phyloP scores from a whole-genome alignment of 2,888 invertebrate genomes.

The Caenorhabditis uteleia region DNA sequence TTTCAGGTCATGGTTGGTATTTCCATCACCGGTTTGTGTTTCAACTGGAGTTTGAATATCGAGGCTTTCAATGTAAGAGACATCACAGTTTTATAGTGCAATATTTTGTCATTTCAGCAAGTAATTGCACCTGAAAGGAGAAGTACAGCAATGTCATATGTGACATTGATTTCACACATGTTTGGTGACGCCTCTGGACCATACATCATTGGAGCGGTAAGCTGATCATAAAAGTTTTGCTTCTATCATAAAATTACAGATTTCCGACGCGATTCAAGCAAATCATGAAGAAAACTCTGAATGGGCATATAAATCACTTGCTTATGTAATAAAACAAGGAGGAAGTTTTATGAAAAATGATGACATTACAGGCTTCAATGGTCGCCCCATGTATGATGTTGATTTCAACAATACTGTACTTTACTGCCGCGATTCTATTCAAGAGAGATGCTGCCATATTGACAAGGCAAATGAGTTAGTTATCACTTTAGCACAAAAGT shows the following conservation, averaged over 20 bases:
- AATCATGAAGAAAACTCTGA: slow-evolving; percentile 24
- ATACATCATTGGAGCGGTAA: slow-evolving; percentile 81
- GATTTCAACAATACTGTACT: slow-evolving; percentile 33
- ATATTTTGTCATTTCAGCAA: slow-evolving; percentile 78
- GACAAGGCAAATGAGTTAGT: slow-evolving; percentile 36
- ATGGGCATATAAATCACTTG: slow-evolving; percentile 31
- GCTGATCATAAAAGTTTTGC: not conserved
- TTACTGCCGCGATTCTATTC: slow-evolving; percentile 32
- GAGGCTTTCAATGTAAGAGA: slow-evolving; percentile 78
- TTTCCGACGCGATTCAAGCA: slow-evolving; percentile 58
- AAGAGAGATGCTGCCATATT: slow-evolving; percentile 34
- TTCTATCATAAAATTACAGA: slow-evolving; percentile 22
- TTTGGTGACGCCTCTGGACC: slow-evolving; percentile 98
- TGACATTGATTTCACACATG: slow-evolving; percentile 93
- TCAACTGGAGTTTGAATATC: slow-evolving; percentile 97
- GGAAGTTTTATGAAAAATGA: slow-evolving; percentile 1
- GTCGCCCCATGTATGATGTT: slow-evolving; percentile 36
- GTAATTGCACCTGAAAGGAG: slow-evolving; percentile 92
- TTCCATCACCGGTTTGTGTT: slow-evolving; percentile 76
- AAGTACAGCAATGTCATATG: slow-evolving; percentile 95
- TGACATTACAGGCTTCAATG: slow-evolving; percentile 22
- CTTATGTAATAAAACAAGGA: slow-evolving; percentile 7
- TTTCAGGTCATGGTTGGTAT: slow-evolving; percentile 16
- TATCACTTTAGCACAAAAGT: not conserved
- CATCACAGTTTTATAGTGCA: not conserved